Evolutionary conservation across 2,888 invertebrate species (phyloP).

Genomic region (Coleophora flavipennella): DNA sequence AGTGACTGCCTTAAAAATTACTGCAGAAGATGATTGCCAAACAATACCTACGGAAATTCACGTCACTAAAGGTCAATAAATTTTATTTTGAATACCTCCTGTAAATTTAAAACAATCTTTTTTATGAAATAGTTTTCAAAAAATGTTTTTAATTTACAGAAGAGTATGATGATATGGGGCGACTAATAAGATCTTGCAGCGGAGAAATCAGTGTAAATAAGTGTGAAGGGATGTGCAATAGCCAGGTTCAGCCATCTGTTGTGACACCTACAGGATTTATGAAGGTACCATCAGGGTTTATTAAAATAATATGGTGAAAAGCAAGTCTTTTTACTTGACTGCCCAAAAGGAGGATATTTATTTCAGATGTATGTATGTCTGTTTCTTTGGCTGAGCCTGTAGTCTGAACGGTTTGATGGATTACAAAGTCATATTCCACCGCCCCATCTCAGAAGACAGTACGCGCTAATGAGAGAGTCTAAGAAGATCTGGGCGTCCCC

Average conservation of each 20-base stretch:
- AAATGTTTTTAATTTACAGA: slow-evolving; percentile 73
- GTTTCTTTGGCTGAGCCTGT: too few species aligned
- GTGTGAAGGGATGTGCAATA: slow-evolving; percentile 93
- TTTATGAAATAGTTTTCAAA: slow-evolving; percentile 2
- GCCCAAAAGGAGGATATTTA: too few species aligned
- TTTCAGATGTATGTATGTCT: too few species aligned
- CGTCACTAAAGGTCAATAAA: slow-evolving; percentile 90
- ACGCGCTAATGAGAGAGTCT: too few species aligned
- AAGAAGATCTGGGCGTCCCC: too few species aligned
- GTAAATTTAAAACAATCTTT: too few species aligned
- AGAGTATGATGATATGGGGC: slow-evolving; percentile 90
- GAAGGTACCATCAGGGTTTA: slow-evolving; percentile 71
- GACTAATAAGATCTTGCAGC: slow-evolving; percentile 87
- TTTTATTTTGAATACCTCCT: too few species aligned
- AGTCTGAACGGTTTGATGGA: too few species aligned
- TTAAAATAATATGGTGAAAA: too few species aligned
- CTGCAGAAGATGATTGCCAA: slow-evolving; percentile 84
- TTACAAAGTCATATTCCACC: too few species aligned
- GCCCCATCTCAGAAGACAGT: too few species aligned
- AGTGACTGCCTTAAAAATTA: slow-evolving; percentile 14
- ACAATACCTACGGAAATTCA: slow-evolving; percentile 90
- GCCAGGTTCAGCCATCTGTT: slow-evolving; percentile 93
- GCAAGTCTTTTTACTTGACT: too few species aligned
- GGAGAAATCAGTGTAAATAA: slow-evolving; percentile 93
- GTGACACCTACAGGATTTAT: slow-evolving; percentile 90